A percentile compares a stretch with the other conserved stretches of the same genome.
Evolutionary conservation across 2,888 invertebrate species (phyloP).

Genomic region (Syrista parreyssii): DNA sequence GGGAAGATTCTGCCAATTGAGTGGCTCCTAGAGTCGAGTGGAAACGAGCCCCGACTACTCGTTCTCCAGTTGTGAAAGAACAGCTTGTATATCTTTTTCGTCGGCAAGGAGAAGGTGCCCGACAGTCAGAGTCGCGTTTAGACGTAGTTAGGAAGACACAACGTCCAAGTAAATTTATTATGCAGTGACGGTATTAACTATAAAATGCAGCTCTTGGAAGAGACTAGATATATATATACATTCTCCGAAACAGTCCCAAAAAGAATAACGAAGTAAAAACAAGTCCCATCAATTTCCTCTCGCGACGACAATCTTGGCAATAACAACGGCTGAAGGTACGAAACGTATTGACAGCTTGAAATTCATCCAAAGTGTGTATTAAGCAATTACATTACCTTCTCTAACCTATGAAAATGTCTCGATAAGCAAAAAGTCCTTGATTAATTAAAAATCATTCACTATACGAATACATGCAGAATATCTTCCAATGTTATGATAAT

Average conservation of each 20-base stretch:
- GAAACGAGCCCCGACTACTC: neutral
- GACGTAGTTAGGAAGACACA: neutral
- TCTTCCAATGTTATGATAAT: neutral
- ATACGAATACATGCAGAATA: too few species aligned
- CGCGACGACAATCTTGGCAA: conserved; percentile 11
- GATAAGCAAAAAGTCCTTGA: neutral
- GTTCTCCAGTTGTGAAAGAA: neutral
- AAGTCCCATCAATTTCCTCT: conserved; percentile 36
- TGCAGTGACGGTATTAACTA: conserved; percentile 32
- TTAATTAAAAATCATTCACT: neutral
- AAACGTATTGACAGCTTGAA: neutral
- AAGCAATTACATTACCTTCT: neutral
- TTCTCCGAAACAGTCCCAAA: conserved; percentile 13
- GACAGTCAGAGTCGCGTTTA: neutral
- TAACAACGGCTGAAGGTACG: conserved; percentile 7
- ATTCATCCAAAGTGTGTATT: neutral
- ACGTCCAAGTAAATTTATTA: conserved; percentile 40
- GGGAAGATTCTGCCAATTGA: neutral
- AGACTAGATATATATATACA: conserved; percentile 7
- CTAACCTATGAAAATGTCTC: neutral
- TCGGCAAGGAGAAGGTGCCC: neutral
- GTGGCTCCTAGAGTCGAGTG: neutral
- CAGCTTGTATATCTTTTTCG: neutral
- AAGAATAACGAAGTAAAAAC: conserved; percentile 39
- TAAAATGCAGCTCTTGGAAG: conserved; percentile 24